A percentile compares a stretch with the other conserved stretches of the same genome.
These are phyloP conservation scores for Sinodicranocentrus sp. DNA, from an alignment of 2,888 invertebrate species.

Conservation along the genomic window DNA sequence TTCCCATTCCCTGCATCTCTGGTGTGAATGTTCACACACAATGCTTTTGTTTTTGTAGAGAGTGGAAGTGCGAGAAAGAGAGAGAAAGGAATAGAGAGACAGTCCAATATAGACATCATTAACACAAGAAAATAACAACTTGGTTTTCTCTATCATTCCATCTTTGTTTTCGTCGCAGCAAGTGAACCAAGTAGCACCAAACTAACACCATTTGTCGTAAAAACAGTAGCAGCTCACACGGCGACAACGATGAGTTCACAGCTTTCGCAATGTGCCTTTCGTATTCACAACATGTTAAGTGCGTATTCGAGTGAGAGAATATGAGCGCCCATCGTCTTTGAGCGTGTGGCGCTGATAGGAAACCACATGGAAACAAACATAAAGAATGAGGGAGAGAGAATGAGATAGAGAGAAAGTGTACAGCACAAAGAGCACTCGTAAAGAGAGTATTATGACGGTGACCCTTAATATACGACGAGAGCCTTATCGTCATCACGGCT, in stretches of 20 bases:
- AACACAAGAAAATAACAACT: conserved; percentile 49
- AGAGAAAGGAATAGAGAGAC: conserved; percentile 20
- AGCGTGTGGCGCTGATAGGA: not conserved
- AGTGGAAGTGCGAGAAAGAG: not conserved
- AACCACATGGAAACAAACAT: not conserved
- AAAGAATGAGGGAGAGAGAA: not conserved
- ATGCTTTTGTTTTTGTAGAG: conserved; percentile 17
- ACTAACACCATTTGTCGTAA: not conserved
- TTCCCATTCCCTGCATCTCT: not conserved
- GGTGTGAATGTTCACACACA: conserved; percentile 7
- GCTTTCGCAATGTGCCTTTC: not conserved
- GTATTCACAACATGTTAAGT: conserved; percentile 8
- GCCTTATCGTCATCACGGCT: too few species aligned
- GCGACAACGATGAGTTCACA: not conserved
- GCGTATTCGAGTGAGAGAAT: not conserved
- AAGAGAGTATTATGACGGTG: too few species aligned
- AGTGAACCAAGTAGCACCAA: not conserved
- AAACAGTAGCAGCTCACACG: not conserved
- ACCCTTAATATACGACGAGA: too few species aligned
- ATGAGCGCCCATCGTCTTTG: not conserved
- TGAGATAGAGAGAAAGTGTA: not conserved
- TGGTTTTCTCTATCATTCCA: conserved; percentile 46
- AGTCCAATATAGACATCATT: conserved; percentile 43
- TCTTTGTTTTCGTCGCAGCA: conserved; percentile 29
- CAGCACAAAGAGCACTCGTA: too few species aligned